Base-by-base conservation (phyloP, 2,113 vertebrate genomes). In the Dromaius novaehollandiae region DNA sequence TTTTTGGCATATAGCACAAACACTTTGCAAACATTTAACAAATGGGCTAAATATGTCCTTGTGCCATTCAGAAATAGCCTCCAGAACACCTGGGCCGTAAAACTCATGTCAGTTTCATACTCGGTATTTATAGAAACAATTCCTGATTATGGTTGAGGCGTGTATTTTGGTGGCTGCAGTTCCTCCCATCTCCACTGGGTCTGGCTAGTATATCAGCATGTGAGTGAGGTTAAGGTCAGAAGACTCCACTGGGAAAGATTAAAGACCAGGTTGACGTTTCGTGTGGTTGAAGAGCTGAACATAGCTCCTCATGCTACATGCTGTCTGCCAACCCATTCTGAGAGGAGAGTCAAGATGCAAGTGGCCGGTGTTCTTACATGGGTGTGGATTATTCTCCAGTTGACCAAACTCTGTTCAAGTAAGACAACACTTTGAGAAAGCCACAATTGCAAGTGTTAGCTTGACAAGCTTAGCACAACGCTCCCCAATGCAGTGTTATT, bases 131-230 rank as follows among this genome's bases (percentile, higher is more conserved):
- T 46, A 68, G 46, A 40, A 68, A 10, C 9, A 4, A 18, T 48
- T 58, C 50, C 30, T 75, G 56, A 60, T 46, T 15, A 32, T 56
- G 21, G 11, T 38, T 68, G 16, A 12, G 14, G 26, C 5, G 14
- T 0, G 1, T 4, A 60, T 75, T 55, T 75, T 28, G 66, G 80
- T n/a, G 78, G 69, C 69, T 92, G 70, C 74, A 91, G 74, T 89
- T 46, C 71, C 56, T 92, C 42, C 7, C 13, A 18, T 53, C 32
- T 71, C 74, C 65, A 51, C 63, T 17, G 88, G 86, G 81, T 11
- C 42, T 87, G 46, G 56, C 24, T 84, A n/a, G 30, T 64, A n/a
- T 11, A 6, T 79, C 0, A 0, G 10, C 30, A 3, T 9, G 8
- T 5, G 11, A 2, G 1, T 30, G 70, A 73, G 40, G 32, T n/a